These are phyloP conservation scores for Aythya baeri DNA, from an alignment of 2,113 vertebrate genomes.

Conservation along the genomic window DNA sequence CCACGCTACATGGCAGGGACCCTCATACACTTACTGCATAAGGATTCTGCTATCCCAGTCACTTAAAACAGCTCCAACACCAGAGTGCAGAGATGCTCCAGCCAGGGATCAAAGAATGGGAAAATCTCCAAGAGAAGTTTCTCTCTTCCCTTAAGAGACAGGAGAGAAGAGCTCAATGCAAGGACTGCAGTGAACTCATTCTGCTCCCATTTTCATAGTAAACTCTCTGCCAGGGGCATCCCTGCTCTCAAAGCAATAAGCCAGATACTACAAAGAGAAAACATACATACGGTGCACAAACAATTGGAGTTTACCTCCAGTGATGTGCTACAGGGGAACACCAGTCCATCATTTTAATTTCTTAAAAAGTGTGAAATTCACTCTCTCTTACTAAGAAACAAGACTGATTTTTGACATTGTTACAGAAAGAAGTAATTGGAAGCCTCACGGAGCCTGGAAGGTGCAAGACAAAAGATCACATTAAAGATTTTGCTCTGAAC, in stretches of 20 bases:
- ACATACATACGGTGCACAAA: accelerated
- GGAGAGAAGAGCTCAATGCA: neutral
- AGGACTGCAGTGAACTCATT: neutral
- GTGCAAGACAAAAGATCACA: neutral
- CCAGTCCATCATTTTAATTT: neutral
- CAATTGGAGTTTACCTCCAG: neutral
- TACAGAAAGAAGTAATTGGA: neutral
- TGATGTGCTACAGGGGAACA: neutral
- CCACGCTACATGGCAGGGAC: neutral
- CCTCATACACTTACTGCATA: accelerated
- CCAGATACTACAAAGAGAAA: neutral
- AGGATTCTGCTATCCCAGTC: neutral
- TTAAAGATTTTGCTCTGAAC: neutral
- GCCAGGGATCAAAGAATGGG: neutral
- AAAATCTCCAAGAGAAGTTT: neutral
- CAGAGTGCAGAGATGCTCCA: neutral
- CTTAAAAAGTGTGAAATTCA: neutral
- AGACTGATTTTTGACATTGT: neutral
- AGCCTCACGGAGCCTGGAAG: neutral
- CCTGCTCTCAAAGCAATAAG: neutral
- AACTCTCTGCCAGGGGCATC: neutral
- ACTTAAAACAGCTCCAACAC: accelerated
- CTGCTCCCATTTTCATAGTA: neutral
- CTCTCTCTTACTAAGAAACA: neutral
- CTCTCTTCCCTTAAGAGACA: neutral